Evolutionary conservation across 2,888 invertebrate species (phyloP), one percentile per base, ranked within the genome.

Genomic region (Drosophila antonietae): DNA sequence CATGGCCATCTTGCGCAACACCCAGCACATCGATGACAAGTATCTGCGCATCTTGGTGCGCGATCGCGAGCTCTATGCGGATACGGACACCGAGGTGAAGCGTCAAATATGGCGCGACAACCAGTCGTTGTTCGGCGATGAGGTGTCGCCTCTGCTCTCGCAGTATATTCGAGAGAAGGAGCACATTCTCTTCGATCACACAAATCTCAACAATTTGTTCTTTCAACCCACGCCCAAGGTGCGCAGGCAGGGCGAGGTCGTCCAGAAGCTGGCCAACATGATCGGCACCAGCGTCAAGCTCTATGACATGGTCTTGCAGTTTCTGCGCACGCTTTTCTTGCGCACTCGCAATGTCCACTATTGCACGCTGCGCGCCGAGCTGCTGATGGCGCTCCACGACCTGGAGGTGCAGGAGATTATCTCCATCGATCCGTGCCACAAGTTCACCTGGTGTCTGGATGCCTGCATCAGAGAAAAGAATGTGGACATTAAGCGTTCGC

Each of bases 361-460:
- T 91, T 99, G 99, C 91, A 98, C 99, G 0, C 93, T 99, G 59
- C 94, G 98, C 89, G 98, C 98, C 1, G 99, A 99, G 93, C 93
- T 99, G 12, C 60, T 93, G 20, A 99, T 99, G 99, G 98, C 98
- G 0, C 93, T 99, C 33, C 99, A 99, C 93, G 99, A 99, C 92
- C 94, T 97, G 60, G 98, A 99, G 94, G 96, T 97, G 68, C 96
- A 98, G 93, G 98, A 98, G 91, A 98, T 99, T 72, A 98, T 98
- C 90, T 97, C 97, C 33, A 97, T 98, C 28, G 99, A 99, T 93
- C 98, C 98, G 0, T 98, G 98, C 91, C 99, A 99, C 93, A 99
- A 99, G 92, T 99, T 99, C 90, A 98, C 99, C 0, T 99, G 99
- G 99, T 99, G 99, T 91, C 94, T 99, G 78, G 99, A 99, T 93